Evolutionary conservation across 2,113 vertebrate species (phyloP), one percentile per base, ranked within the genome.

Genomic region (Miniopterus natalensis): DNA sequence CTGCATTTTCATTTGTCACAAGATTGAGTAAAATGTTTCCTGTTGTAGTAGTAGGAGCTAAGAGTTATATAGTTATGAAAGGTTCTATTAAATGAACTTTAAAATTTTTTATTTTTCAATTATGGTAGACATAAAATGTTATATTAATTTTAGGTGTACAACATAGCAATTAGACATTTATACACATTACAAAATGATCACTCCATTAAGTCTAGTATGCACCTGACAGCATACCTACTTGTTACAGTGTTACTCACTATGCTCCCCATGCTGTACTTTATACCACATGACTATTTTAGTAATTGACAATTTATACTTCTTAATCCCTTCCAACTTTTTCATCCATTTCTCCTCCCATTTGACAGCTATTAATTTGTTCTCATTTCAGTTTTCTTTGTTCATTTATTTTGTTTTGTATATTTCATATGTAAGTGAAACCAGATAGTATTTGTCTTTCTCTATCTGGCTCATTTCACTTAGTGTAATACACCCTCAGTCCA

Each of bases 1-100:
- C 70, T 88, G 9, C 17, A 18, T 88, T 45, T 85, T 95, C 61
- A 95, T 74, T 91, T 85, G 53, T 95, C 89, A 96, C 5, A 87
- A 83, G 59, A 78, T 45, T 61, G 73, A 63, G n/a, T 75, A 63
- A 94, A 85, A 80, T 65, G 20, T 80, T 96, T 87, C 55, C n/a
- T 75, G 21, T 88, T 86, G 79, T 13, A 93, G 27, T 88, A 8
- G 17, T 74, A 77, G 21, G 20, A 83, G 11, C 4, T 81, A 70
- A 88, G 36, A 78, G 36, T 75, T 73, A 20, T 3, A n/a, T 9
- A 61, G 4, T 83, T 78, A 21, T 47, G 29, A 70, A 91, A 96
- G 88, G 25, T 73, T 92, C 25, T 31, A 40, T 49, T 79, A 9
- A 59, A 47, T 81, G 9, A 57, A 40, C 6, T 57, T 40, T 55